Conservation (phyloP, 2,113 vertebrate genomes). For the Protomyctophum bolini region DNA sequence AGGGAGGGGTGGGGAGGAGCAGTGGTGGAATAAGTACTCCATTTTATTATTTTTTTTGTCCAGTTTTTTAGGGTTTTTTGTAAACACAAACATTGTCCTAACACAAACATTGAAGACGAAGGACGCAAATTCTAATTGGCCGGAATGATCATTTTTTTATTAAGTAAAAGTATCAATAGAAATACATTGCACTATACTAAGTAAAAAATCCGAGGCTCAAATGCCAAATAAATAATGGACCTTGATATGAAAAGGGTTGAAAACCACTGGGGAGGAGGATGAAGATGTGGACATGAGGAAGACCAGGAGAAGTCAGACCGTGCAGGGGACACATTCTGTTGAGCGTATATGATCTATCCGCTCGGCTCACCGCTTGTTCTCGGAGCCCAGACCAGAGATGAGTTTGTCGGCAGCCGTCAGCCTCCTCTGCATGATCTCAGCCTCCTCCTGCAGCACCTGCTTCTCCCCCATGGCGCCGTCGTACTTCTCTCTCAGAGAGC, state of each 20-base stretch:
- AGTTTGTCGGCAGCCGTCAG: slow-evolving; percentile 93
- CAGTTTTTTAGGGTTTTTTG: too few species aligned
- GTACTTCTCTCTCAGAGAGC: slow-evolving; percentile 85
- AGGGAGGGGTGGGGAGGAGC: background rate
- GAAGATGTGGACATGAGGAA: background rate
- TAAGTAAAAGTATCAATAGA: too few species aligned
- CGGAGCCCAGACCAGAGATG: slow-evolving; percentile 91
- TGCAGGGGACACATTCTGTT: too few species aligned
- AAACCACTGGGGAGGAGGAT: background rate
- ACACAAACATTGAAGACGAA: too few species aligned
- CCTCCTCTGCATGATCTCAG: slow-evolving; percentile 92
- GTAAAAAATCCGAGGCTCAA: too few species aligned
- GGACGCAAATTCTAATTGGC: too few species aligned
- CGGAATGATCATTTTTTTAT: too few species aligned
- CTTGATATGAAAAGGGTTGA: too few species aligned
- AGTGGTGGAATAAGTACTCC: background rate
- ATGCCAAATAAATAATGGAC: too few species aligned
- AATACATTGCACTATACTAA: too few species aligned
- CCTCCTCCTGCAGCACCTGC: slow-evolving; percentile 88
- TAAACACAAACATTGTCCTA: too few species aligned
- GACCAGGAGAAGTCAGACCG: background rate
- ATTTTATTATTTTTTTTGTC: too few species aligned
- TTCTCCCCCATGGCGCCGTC: slow-evolving; percentile 86
- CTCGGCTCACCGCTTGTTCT: slow-evolving; percentile 86
- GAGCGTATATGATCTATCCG: background rate